Percentiles rank a stretch among this genome's conserved stretches.
Evolutionary conservation across 2,888 invertebrate species (phyloP).

Genomic region (Ormyrus rosae): DNA sequence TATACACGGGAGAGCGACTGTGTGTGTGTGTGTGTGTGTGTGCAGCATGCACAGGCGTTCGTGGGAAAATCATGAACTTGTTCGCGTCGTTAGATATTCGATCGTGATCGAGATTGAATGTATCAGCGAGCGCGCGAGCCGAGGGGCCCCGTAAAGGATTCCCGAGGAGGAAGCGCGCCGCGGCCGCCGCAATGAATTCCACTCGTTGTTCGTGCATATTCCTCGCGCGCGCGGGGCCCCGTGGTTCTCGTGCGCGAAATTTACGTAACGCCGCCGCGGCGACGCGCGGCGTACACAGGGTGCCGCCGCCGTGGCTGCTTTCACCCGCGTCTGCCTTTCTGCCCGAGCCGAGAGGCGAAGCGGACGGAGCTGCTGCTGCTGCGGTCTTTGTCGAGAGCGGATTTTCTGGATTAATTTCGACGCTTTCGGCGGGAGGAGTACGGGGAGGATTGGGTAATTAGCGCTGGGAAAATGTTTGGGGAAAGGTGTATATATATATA

Average conservation of each 20-base stretch:
- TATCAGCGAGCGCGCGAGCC: slow-evolving; percentile 9
- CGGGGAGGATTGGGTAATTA: too few species aligned
- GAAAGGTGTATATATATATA: too few species aligned
- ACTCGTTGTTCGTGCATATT: slow-evolving; percentile 45
- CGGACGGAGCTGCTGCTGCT: not conserved
- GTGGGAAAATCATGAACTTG: slow-evolving; percentile 59
- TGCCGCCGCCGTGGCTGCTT: slow-evolving; percentile 40
- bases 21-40: not conserved
- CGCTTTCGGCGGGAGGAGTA: too few species aligned
- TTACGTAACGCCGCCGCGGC: slow-evolving; percentile 54
- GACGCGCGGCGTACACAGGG: slow-evolving; percentile 22
- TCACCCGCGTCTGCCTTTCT: slow-evolving; percentile 49
- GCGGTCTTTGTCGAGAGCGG: too few species aligned
- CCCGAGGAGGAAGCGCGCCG: slow-evolving; percentile 44
- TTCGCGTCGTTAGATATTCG: slow-evolving; percentile 55
- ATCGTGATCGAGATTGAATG: slow-evolving; percentile 58
- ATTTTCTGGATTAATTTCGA: too few species aligned
- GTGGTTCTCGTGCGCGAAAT: slow-evolving; percentile 56
- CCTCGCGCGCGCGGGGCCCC: slow-evolving; percentile 6
- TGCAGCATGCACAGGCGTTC: slow-evolving; percentile 14
- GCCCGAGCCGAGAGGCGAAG: slow-evolving; percentile 15
- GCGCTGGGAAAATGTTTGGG: too few species aligned
- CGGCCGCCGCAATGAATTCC: slow-evolving; percentile 42
- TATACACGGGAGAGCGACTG: not conserved
- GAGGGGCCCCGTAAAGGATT: slow-evolving; percentile 47